phyloP scores from a whole-genome alignment of 2,888 invertebrate species.

The Magallana nippona region DNA sequence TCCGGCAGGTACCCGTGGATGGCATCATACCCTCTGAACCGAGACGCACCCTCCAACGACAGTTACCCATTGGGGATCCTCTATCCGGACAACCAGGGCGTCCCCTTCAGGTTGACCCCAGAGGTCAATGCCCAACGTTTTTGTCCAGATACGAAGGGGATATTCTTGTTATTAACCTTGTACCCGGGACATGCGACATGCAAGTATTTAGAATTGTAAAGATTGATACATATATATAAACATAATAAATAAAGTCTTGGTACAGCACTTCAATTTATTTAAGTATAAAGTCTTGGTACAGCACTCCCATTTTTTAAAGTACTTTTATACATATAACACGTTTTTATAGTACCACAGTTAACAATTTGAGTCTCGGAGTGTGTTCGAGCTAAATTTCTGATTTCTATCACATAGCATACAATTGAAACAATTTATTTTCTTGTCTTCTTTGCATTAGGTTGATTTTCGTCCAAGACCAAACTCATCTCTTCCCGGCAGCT shows the following conservation, averaged over 20 bases:
- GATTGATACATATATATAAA: no score
- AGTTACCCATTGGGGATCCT: neutral
- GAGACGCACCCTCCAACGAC: neutral
- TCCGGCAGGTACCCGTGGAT: neutral
- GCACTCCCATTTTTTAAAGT: no score
- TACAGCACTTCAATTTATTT: no score
- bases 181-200: conserved; percentile 5
- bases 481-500: conserved; percentile 13
- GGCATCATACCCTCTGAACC: no score
- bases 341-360: no score
- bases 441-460: conserved; percentile 5
- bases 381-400: neutral
- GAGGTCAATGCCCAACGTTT: conserved; percentile 12
- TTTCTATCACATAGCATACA: neutral
- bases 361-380: no score
- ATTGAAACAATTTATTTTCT: neutral
- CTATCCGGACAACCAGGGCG: neutral
- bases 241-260: no score
- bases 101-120: neutral
- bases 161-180: conserved; percentile 19
- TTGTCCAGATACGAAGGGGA: conserved; percentile 14
- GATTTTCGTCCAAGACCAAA: conserved; percentile 21
- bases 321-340: no score
- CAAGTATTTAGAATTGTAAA: neutral
- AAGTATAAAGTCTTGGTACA: no score